These are phyloP conservation scores for Leptestheria dahalacensis DNA, from an alignment of 1,140 invertebrate species.

Conservation along the genomic window DNA sequence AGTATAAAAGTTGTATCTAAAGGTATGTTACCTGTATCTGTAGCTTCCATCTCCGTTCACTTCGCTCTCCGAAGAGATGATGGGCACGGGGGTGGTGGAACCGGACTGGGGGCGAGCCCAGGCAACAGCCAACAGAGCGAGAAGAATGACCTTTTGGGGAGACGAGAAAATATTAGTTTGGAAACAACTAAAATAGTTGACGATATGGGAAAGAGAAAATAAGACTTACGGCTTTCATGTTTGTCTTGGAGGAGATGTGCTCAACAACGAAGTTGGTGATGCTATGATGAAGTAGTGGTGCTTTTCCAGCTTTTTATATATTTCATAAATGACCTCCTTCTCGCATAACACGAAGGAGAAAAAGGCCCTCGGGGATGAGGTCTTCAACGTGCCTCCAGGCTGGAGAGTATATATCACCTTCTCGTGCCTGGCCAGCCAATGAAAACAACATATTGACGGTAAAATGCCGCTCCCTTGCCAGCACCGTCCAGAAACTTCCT, in stretches of 20 bases:
- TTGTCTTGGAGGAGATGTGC: neutral
- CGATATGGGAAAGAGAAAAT: neutral
- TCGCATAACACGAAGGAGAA: neutral
- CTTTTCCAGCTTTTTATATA: neutral
- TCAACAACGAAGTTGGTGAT: neutral
- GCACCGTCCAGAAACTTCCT: no score
- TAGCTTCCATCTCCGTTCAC: slow-evolving; percentile 47
- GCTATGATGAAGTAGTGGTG: neutral
- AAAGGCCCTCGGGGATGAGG: neutral
- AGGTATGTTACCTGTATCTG: slow-evolving; percentile 36
- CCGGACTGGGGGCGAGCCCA: slow-evolving; percentile 9
- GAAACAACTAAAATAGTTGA: neutral
- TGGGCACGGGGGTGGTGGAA: slow-evolving; percentile 35
- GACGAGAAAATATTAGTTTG: neutral
- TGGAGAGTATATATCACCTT: neutral
- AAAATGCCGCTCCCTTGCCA: no score
- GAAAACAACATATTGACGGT: no score
- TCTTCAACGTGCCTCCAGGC: neutral
- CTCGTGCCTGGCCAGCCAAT: neutral
- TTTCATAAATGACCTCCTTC: neutral
- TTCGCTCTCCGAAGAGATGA: slow-evolving; percentile 46
- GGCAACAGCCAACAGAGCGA: slow-evolving; percentile 9
- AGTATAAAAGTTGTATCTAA: neutral
- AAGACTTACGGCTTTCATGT: slow-evolving; percentile 9
- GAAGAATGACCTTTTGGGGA: slow-evolving; percentile 4